phyloP scores from a whole-genome alignment of 1,140 invertebrate species.

The Achroia grisella region DNA sequence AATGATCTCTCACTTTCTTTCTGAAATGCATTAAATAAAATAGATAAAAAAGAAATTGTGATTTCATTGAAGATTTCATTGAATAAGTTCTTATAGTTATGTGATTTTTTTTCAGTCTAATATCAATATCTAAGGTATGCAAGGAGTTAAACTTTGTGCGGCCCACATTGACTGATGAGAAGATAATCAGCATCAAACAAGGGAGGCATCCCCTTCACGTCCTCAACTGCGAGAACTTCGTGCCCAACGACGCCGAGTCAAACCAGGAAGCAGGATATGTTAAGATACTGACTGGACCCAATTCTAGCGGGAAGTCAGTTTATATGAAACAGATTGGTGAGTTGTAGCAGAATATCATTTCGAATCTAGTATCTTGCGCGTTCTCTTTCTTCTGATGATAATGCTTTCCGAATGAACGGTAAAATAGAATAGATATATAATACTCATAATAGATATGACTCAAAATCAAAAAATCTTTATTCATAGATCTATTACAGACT shows the following conservation, averaged over 20 bases:
- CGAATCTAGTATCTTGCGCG: background rate
- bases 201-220: slow-evolving; percentile 89
- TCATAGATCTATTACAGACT: too few species aligned
- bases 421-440: too few species aligned
- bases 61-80: background rate
- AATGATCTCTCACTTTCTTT: too few species aligned
- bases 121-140: slow-evolving; percentile 82
- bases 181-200: slow-evolving; percentile 79
- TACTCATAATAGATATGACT: too few species aligned
- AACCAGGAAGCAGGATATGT: slow-evolving; percentile 75
- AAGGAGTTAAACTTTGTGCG: slow-evolving; percentile 81
- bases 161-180: slow-evolving; percentile 77
- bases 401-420: too few species aligned
- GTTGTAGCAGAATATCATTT: background rate
- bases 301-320: slow-evolving; percentile 93
- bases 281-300: slow-evolving; percentile 89
- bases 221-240: slow-evolving; percentile 77
- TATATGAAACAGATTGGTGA: slow-evolving; percentile 87
- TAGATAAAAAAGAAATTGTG: too few species aligned
- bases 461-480: too few species aligned
- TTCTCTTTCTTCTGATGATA: background rate
- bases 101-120: slow-evolving; percentile 74
- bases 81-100: background rate
- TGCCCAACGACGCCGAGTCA: slow-evolving; percentile 82
- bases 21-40: too few species aligned